Percentiles rank a stretch among this genome's conserved stretches.
Conservation (phyloP, 2,888 invertebrate species). For the Aporophyla nigra region DNA sequence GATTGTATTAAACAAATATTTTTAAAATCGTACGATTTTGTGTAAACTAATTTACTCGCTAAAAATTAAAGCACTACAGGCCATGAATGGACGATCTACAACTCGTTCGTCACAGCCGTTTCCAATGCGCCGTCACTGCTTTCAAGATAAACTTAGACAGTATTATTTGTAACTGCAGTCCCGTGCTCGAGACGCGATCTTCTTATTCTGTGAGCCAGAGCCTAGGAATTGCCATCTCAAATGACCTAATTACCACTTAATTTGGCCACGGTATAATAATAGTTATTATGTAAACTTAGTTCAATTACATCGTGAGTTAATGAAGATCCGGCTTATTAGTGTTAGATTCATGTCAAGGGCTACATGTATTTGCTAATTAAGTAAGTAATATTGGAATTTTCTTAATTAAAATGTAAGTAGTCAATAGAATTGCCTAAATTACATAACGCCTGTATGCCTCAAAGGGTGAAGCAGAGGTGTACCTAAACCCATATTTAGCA, state of each 20-base stretch:
- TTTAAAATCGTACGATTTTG: no score
- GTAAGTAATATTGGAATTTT: background rate
- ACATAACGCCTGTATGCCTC: no score
- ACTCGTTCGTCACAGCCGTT: no score
- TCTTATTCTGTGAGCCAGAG: background rate
- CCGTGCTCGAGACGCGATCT: no score
- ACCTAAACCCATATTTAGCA: no score
- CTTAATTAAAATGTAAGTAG: background rate
- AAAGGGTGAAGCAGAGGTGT: no score
- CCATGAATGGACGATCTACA: no score
- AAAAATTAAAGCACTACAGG: no score
- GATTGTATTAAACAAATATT: no score
- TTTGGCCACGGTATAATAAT: conserved; percentile 55
- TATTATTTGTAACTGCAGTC: background rate
- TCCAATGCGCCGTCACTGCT: no score
- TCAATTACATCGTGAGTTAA: conserved; percentile 63
- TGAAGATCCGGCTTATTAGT: conserved; percentile 61
- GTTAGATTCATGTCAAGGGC: conserved; percentile 45
- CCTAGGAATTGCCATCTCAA: background rate
- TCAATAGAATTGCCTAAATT: no score
- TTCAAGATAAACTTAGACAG: background rate
- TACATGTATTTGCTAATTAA: conserved; percentile 8
- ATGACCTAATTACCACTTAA: conserved; percentile 15
- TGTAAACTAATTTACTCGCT: no score
- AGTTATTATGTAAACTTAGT: conserved; percentile 61